Conservation (phyloP, 2,797 vertebrate genomes). For the Linurgus olivaceus region DNA sequence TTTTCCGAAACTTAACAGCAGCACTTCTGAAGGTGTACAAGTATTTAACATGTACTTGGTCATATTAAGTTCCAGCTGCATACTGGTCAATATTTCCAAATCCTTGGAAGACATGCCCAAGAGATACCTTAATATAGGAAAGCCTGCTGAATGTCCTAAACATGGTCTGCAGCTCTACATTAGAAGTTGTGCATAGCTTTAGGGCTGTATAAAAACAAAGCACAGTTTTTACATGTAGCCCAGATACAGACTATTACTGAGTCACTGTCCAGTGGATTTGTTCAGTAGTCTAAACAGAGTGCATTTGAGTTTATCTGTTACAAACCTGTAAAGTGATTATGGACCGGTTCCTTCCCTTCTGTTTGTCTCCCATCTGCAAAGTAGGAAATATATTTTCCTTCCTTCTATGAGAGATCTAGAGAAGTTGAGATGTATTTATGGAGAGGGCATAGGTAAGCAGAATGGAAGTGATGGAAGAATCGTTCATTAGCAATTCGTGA, state of each 20-base stretch:
- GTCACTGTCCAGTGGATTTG: background rate
- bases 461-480: background rate
- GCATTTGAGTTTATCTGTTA: background rate
- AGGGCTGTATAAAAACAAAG: background rate
- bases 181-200: background rate
- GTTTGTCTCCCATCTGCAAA: background rate
- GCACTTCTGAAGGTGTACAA: background rate
- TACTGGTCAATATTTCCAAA: background rate
- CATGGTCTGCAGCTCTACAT: background rate
- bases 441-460: background rate
- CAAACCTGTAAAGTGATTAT: background rate
- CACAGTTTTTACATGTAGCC: background rate
- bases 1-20: background rate
- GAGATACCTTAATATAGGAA: background rate
- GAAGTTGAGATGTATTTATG: background rate
- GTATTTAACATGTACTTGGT: background rate
- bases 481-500: background rate
- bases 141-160: background rate
- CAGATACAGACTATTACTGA: background rate
- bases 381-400: background rate
- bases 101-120: background rate
- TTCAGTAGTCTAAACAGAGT: background rate
- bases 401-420: background rate
- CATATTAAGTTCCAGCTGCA: background rate
- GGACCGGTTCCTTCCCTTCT: background rate